Evolutionary conservation across 2,797 vertebrate species (phyloP).

Genomic region (Coranthus polyacanthus): DNA sequence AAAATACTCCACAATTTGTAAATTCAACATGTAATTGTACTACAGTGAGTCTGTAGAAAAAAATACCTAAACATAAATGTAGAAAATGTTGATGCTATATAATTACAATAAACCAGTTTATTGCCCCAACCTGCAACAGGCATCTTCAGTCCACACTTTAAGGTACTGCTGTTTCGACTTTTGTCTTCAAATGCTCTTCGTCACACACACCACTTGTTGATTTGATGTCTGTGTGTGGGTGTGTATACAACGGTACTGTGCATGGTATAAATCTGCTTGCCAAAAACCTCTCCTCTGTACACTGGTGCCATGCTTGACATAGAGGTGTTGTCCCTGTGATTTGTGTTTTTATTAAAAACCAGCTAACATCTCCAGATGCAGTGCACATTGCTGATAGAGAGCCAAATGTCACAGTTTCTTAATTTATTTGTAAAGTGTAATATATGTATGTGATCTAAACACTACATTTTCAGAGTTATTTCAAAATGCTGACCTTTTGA

Average conservation of each 20-base stretch:
- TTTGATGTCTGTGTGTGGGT: constrained; percentile 60
- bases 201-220: constrained; percentile 47
- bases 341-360: constrained; percentile 62
- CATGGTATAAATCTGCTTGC: constrained; percentile 75
- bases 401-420: constrained; percentile 56
- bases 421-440: constrained; percentile 64
- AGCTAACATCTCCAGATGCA: constrained; percentile 61
- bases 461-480: constrained; percentile 61
- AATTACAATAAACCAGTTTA: not conserved
- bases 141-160: constrained; percentile 29
- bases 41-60: constrained; percentile 6
- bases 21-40: constrained; percentile 7
- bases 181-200: constrained; percentile 27
- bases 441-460: constrained; percentile 52
- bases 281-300: constrained; percentile 61
- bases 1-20: constrained; percentile 9
- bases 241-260: constrained; percentile 65
- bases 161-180: constrained; percentile 32
- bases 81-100: not conserved
- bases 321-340: constrained; percentile 60
- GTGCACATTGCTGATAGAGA: constrained; percentile 57
- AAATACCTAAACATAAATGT: constrained; percentile 6
- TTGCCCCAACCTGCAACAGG: constrained; percentile 41
- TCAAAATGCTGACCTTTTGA: constrained; percentile 41
- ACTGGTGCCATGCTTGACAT: constrained; percentile 69